Evolutionary conservation across 2,888 invertebrate species (phyloP), one percentile per base, ranked within the genome.

Genomic region (Acleris cristana): DNA sequence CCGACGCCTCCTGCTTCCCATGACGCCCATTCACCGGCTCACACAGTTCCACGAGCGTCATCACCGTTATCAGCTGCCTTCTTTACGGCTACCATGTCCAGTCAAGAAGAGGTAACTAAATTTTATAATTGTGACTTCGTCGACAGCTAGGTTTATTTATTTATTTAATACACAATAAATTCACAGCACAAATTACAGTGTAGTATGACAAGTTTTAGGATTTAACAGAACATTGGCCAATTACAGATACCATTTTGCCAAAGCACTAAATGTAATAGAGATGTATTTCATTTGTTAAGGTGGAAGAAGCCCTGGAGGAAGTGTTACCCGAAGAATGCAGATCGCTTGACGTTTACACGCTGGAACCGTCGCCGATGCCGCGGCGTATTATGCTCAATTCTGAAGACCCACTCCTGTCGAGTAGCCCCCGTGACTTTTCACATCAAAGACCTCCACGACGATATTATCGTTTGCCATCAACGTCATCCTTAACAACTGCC

Each of bases 1-100:
- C 97, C 97, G 3, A 97, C 97, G 10, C 97, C 97, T 23, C 97
- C 97, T 5, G 97, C 97, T 1, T 97, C 97, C 75, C 97, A 97
- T 76, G 97, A 97, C 88, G 96, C 96, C 23, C 95, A 96, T 69
- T 95, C 95, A 71, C 96, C 95, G 70, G 88, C 89, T 10, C 90
- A 91, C 66, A 85, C 89, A 8, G 95, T 95, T 2, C 95, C 96
- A 16, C 95, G 96, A 69, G 95, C 96, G 0, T 96, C 96, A 8
- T 97, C 97, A 2, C 97, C 97, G 2, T 88, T 97, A 16, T 96
- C 97, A 12, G 96, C 96, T 64, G 97, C 96, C 6, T 97, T 96
- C 84, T 97, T 96, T 82, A 96, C 96, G 55, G 95, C 95, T 49
- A 96, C 96, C 16, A 97, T 97, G 95, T 97, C 97, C 3, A 96